A percentile compares a stretch with the other conserved stretches of the same genome.
These are phyloP conservation scores for Lontra canadensis DNA, from an alignment of 2,113 vertebrate genomes.

Conservation along the genomic window DNA sequence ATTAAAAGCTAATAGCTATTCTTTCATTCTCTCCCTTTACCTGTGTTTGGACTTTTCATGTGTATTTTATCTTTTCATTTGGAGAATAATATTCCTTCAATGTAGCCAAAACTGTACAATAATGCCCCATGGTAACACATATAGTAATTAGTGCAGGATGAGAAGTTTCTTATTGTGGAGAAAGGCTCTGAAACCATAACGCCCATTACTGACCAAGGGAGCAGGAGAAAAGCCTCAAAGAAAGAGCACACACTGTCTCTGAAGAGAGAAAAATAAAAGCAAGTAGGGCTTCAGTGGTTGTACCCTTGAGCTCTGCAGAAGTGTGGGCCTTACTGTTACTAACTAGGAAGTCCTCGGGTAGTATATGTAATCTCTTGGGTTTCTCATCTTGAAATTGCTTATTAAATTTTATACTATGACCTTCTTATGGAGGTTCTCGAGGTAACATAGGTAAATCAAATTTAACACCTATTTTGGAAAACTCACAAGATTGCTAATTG, in stretches of 20 bases:
- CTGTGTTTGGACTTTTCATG: background rate
- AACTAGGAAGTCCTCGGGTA: background rate
- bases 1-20: background rate
- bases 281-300: background rate
- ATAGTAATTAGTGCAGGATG: background rate
- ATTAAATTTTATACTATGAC: slow-evolving; percentile 60
- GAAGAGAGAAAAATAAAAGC: background rate
- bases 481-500: background rate
- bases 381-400: slow-evolving; percentile 43
- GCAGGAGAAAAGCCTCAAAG: background rate
- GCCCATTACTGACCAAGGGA: background rate
- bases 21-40: background rate
- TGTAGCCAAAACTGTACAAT: background rate
- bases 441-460: slow-evolving; percentile 49
- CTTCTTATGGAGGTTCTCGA: slow-evolving; percentile 20
- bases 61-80: background rate
- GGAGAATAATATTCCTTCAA: background rate
- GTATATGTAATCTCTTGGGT: background rate
- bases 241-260: background rate
- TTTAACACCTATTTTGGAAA: slow-evolving; percentile 46
- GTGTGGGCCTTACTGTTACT: background rate
- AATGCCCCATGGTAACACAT: background rate
- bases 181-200: background rate
- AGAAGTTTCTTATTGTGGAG: background rate
- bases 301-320: background rate